Base-by-base conservation (phyloP, 2,113 vertebrate genomes). In the Oceanites oceanicus region DNA sequence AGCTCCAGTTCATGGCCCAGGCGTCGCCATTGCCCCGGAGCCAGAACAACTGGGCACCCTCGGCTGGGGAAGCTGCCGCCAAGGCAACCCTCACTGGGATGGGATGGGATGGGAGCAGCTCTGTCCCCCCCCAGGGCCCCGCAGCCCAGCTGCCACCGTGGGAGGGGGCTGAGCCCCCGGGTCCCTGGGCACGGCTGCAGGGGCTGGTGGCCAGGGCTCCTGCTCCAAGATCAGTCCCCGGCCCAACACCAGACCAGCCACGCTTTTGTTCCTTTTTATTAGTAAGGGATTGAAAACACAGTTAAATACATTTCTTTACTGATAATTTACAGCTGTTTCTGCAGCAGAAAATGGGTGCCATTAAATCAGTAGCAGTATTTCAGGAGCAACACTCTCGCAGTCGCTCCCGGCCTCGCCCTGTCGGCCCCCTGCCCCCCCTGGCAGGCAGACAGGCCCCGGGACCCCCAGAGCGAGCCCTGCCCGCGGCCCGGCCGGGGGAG, bases 251-350 rank as follows among this genome's bases (percentile, higher is more conserved):
- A 7, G 3, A 8, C 47, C 55, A 81, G 38, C 25, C 16, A 0
- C 40, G 16, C 45, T 59, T 85, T 82, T 75, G 11, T 53, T 90
- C 38, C 17, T 45, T 92, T 93, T 92, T 81, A 91, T 96, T 95
- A 92, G 50, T 65, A 90, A 90, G 84, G 61, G 68, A 59, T 47
- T 55, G 68, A 87, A 95, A 92, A 67, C 80, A 63, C 65, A 62
- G 55, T 90, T 95, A 96, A 96, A 94, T 94, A 90, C 82, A 66
- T 79, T 65, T 94, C 55, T 88, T 95, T 75, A 79, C 62, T 34
- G 61, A 80, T 82, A 62, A 92, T 86, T 94, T 88, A 93, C 93
- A 95, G 81, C 71, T 83, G 75, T 61, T 86, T 75, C 44, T 71
- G 67, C 78, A 82, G 71, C 92, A 94, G 74, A 67, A 87, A 81